Base-by-base conservation (phyloP, 1,140 invertebrate species). In the Bradysia coprophila region DNA sequence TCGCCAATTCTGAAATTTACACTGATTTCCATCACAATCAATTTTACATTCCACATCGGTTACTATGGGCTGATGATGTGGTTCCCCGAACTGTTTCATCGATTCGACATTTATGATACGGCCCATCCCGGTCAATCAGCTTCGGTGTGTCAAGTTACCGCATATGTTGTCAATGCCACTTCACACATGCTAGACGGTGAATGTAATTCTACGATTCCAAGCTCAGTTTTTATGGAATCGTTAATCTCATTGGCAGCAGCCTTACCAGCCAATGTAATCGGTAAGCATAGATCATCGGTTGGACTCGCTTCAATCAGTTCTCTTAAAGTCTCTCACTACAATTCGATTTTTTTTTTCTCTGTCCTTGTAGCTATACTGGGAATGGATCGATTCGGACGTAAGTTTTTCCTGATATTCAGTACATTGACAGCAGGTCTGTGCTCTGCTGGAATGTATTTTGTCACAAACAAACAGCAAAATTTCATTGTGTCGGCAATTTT, bases 1-100 rank as follows among this genome's bases (percentile, higher is more conserved):
- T 71, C 76, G 41, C 81, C 82, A 21, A 84, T 87, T 43, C 60
- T 86, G 33, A 76, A 78, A 48, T 86, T 84, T 56, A 88, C 82
- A 19, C 49, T 78, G 39, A 80, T 87, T 50, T 86, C 82, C 23
- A 84, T 88, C 46, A 75, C 76, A 39, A 87, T 88, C 52, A 88
- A 87, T 53, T 82, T 88, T 54, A 85, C 82, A 46, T 87, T 88
- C 62, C 83, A 87, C 64, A 86, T 88, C 61, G 83, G 78, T 44
- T 89, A 89, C 55, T 89, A 89, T 51, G 83, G 83, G 38, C 63
- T 88, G 18, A 85, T 87, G 81, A 85, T 89, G 78, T 89, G 85
- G 85, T 89, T 89, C 63, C 84, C 85, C 0, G 84, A 88, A 62
- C 69, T 89, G 46, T 88, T 86, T 63, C 83, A 84, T 56, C 77